Evolutionary conservation across 2,113 vertebrate species (phyloP).

Genomic region (Pagrus major): DNA sequence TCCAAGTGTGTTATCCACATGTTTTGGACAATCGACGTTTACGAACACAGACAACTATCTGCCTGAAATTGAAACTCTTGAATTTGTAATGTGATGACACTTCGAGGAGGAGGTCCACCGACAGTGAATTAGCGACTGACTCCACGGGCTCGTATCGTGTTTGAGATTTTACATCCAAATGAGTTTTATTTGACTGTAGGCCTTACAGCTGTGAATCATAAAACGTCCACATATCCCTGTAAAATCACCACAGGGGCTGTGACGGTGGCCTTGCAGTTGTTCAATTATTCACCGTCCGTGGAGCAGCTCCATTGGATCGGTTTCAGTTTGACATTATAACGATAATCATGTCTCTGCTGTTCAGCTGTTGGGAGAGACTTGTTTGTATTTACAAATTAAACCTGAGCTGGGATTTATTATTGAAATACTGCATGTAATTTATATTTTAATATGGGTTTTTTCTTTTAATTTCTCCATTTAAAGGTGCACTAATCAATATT

Average conservation of each 20-base stretch:
- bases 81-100: slow-evolving; percentile 13
- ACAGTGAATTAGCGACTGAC: slow-evolving; percentile 20
- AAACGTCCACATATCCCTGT: slow-evolving; percentile 39
- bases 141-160: slow-evolving; percentile 9
- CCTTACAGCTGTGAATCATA: slow-evolving; percentile 53
- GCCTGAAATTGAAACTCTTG: slow-evolving; percentile 9
- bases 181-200: slow-evolving; percentile 54
- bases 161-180: slow-evolving; percentile 59
- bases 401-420: background rate
- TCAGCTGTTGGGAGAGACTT: slow-evolving; percentile 1
- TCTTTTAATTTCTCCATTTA: background rate
- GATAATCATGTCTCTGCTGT: slow-evolving; percentile 11
- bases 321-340: slow-evolving; percentile 36
- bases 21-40: background rate
- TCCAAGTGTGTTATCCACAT: background rate
- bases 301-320: slow-evolving; percentile 18
- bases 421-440: background rate
- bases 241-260: slow-evolving; percentile 27
- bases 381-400: slow-evolving; percentile 2
- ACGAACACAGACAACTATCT: background rate
- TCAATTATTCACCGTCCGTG: slow-evolving; percentile 48
- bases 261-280: slow-evolving; percentile 44
- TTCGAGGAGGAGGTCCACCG: slow-evolving; percentile 8
- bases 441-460: background rate
- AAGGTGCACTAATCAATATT: slow-evolving; percentile 1